A percentile compares a stretch with the other conserved stretches of the same genome.
Conservation (phyloP, 2,797 vertebrate species). For the Lacerta viridis region DNA sequence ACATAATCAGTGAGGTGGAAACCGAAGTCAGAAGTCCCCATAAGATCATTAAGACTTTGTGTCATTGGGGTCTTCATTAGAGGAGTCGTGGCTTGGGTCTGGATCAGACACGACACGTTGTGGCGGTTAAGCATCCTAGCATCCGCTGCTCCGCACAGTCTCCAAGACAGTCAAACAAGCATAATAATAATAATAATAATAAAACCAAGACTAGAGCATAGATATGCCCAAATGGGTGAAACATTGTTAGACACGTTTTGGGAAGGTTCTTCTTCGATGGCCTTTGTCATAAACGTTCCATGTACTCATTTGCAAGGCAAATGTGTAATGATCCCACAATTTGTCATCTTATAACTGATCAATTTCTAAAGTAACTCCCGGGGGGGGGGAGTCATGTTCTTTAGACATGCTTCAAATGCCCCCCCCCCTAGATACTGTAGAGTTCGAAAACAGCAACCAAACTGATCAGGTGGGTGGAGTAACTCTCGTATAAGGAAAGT, state of each 20-base stretch:
- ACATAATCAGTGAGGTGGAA: not conserved
- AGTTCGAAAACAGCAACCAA: too few species aligned
- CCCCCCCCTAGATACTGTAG: too few species aligned
- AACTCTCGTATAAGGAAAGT: too few species aligned
- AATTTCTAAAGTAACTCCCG: too few species aligned
- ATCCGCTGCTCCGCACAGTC: not conserved
- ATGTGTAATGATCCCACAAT: not conserved
- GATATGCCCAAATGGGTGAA: not conserved
- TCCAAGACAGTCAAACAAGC: not conserved
- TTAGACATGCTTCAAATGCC: too few species aligned
- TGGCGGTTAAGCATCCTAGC: too few species aligned
- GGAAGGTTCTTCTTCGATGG: not conserved
- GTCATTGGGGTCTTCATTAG: too few species aligned
- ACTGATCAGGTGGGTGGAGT: too few species aligned
- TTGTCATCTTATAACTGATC: not conserved
- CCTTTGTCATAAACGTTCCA: not conserved
- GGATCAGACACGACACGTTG: too few species aligned
- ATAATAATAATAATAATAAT: not conserved
- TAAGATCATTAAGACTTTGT: too few species aligned
- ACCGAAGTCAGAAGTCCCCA: not conserved
- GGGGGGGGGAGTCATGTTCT: too few species aligned
- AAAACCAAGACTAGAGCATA: not conserved
- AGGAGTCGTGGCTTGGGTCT: too few species aligned
- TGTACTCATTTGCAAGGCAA: not conserved
- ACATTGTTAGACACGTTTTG: not conserved